Conservation (phyloP, 2,797 vertebrate genomes). For the Clamator glandarius region DNA sequence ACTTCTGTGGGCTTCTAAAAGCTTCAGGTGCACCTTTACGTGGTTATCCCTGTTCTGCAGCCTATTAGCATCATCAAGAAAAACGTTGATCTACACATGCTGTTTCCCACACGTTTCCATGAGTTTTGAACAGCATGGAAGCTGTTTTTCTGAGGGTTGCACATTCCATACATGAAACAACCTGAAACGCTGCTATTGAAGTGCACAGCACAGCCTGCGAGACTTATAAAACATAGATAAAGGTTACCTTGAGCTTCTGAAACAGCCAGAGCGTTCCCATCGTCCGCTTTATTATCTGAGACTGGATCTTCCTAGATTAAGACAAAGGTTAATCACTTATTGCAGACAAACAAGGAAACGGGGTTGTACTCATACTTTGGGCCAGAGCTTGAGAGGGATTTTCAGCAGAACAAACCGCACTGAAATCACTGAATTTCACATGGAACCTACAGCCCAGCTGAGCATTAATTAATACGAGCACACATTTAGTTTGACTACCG, state of each 20-base stretch:
- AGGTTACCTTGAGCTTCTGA: slow-evolving; percentile 71
- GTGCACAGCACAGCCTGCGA: too few relatives aligned
- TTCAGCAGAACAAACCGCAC: not conserved
- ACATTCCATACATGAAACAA: too few relatives aligned
- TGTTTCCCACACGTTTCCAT: too few relatives aligned
- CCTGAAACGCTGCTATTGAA: too few relatives aligned
- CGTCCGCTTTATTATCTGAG: slow-evolving; percentile 29
- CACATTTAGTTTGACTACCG: not conserved
- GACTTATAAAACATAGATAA: too few relatives aligned
- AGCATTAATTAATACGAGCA: not conserved
- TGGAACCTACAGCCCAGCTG: accelerated
- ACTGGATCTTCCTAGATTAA: slow-evolving; percentile 68
- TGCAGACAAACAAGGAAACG: not conserved
- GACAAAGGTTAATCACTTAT: not conserved
- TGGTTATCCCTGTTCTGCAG: too few relatives aligned
- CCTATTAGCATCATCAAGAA: too few relatives aligned
- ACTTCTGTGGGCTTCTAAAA: too few relatives aligned
- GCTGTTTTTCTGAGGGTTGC: too few relatives aligned
- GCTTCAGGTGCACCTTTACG: too few relatives aligned
- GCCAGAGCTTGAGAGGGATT: not conserved
- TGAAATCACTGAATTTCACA: not conserved
- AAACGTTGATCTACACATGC: too few relatives aligned
- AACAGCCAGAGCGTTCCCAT: not conserved
- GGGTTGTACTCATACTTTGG: not conserved
- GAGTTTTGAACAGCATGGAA: too few relatives aligned